Conservation (phyloP, 2,113 vertebrate genomes). For the Piliocolobus tephrosceles region DNA sequence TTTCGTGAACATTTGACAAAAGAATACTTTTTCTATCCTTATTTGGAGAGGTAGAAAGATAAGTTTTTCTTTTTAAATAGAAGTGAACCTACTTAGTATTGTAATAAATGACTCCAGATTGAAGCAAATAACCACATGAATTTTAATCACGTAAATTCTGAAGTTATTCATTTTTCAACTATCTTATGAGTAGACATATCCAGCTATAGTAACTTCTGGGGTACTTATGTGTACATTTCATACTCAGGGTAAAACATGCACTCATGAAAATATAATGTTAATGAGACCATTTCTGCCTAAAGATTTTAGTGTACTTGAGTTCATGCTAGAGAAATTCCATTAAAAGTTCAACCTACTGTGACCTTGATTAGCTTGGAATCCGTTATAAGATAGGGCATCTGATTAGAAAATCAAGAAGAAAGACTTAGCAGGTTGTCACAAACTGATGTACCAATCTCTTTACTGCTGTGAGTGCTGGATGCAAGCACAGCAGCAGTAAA, state of each 20-base stretch:
- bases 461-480: not conserved
- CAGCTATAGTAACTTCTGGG: not conserved
- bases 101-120: not conserved
- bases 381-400: not conserved
- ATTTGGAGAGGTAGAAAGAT: not conserved
- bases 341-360: slow-evolving; percentile 16
- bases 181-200: not conserved
- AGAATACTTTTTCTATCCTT: not conserved
- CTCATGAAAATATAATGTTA: not conserved
- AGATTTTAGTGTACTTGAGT: not conserved
- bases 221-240: not conserved
- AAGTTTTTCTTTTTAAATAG: not conserved
- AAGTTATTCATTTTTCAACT: not conserved
- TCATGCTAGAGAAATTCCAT: not conserved
- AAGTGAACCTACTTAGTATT: not conserved
- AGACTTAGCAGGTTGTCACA: not conserved
- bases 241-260: not conserved
- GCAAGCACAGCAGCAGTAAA: not conserved
- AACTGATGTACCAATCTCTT: not conserved
- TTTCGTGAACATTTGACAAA: not conserved
- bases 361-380: not conserved
- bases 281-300: not conserved
- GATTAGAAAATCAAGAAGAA: slow-evolving; percentile 20
- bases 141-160: not conserved
- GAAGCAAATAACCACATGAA: not conserved